Evolutionary conservation across 2,113 vertebrate species (phyloP).

Genomic region (Equus quagga): DNA sequence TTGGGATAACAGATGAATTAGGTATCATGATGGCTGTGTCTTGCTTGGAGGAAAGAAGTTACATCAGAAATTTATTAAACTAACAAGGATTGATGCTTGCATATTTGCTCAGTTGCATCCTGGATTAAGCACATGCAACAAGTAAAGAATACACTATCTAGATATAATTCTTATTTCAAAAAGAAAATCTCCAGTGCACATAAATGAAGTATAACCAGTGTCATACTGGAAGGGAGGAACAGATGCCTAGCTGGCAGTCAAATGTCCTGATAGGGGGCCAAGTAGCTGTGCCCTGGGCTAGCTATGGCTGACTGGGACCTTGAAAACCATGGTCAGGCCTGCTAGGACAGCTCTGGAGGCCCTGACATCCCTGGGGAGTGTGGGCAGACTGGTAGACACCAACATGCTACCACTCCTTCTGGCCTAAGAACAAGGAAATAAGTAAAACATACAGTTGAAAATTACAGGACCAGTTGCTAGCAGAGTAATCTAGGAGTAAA

Average conservation of each 20-base stretch:
- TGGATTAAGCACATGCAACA: neutral
- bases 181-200: neutral
- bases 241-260: neutral
- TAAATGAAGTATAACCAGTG: neutral
- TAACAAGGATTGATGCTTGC: neutral
- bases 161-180: slow-evolving; percentile 28
- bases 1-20: slow-evolving; percentile 27
- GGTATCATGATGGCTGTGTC: neutral
- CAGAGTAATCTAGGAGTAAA: neutral
- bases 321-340: neutral
- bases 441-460: neutral
- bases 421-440: neutral
- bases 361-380: neutral
- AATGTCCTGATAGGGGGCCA: neutral
- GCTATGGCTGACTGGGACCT: neutral
- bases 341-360: neutral
- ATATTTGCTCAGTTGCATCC: neutral
- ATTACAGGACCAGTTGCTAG: neutral
- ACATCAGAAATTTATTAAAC: neutral
- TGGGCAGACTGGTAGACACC: neutral
- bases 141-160: neutral
- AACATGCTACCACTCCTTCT: neutral
- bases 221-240: neutral
- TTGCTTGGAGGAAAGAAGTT: neutral
- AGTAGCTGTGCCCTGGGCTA: neutral